Conservation (phyloP, 1,140 invertebrate genomes). For the Saccostrea cuccullata region DNA sequence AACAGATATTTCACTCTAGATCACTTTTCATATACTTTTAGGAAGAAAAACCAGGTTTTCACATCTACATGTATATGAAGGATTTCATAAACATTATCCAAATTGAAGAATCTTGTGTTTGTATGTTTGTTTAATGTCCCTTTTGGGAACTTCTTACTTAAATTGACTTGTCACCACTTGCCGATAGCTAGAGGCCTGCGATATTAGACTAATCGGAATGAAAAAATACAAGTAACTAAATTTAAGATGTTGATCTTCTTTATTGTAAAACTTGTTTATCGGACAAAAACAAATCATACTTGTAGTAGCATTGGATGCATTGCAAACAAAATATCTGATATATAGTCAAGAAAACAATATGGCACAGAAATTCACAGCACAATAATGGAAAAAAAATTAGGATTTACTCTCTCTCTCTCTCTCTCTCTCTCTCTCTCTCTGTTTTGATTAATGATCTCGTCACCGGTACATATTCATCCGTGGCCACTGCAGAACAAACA, state of each 20-base stretch:
- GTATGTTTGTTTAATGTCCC: no score
- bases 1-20: no score
- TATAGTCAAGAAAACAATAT: not conserved
- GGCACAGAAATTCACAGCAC: constrained; percentile 10
- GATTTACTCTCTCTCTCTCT: not conserved
- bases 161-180: no score
- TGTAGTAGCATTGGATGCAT: constrained; percentile 2
- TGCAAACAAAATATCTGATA: not conserved
- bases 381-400: not conserved
- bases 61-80: no score
- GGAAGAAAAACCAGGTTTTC: no score
- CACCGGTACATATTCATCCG: constrained; percentile 22
- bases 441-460: constrained; percentile 14
- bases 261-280: not conserved
- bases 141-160: no score
- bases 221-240: not conserved
- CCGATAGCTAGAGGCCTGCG: no score
- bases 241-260: not conserved
- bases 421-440: constrained; percentile 22
- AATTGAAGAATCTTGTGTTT: not conserved
- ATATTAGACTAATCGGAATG: no score
- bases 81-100: no score
- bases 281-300: not conserved
- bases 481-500: not conserved
- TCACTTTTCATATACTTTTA: no score